A percentile compares a stretch with the other conserved stretches of the same genome.
Evolutionary conservation across 2,888 invertebrate species (phyloP).

Genomic region (Eumacrocentrus americanus): DNA sequence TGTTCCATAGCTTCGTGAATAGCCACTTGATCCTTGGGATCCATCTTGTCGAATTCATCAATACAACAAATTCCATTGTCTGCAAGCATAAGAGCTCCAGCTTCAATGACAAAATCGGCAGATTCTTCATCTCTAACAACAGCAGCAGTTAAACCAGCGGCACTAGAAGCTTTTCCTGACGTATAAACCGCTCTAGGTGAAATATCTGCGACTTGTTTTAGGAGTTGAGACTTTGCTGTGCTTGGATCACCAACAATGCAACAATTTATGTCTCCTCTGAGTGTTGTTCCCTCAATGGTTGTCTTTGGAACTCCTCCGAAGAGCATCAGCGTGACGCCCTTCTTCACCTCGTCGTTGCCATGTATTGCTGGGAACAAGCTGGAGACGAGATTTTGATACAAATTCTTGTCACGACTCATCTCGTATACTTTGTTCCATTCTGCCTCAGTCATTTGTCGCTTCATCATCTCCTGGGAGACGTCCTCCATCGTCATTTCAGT

Average conservation of each 20-base stretch:
- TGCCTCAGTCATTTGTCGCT: constrained; percentile 89
- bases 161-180: constrained; percentile 96
- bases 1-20: constrained; percentile 99
- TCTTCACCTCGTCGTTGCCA: constrained; percentile 95
- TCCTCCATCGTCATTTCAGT: constrained; percentile 85
- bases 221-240: constrained; percentile 96
- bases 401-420: constrained; percentile 92
- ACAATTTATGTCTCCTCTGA: constrained; percentile 96
- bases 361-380: constrained; percentile 96
- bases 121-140: constrained; percentile 98
- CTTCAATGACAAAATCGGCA: constrained; percentile 98
- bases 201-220: constrained; percentile 94
- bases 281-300: constrained; percentile 87
- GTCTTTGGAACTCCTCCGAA: constrained; percentile 97
- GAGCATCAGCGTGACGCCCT: constrained; percentile 89
- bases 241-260: constrained; percentile 99
- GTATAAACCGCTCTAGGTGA: constrained; percentile 97
- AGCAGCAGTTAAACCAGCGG: constrained; percentile 98
- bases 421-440: constrained; percentile 96
- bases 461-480: constrained; percentile 88
- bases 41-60: constrained; percentile 99
- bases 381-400: constrained; percentile 88
- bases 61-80: constrained; percentile 99
- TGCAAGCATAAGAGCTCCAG: constrained; percentile 98
- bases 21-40: constrained; percentile 94